phyloP scores from a whole-genome alignment of 1,140 invertebrate species.

The Polypedilum vanderplanki region DNA sequence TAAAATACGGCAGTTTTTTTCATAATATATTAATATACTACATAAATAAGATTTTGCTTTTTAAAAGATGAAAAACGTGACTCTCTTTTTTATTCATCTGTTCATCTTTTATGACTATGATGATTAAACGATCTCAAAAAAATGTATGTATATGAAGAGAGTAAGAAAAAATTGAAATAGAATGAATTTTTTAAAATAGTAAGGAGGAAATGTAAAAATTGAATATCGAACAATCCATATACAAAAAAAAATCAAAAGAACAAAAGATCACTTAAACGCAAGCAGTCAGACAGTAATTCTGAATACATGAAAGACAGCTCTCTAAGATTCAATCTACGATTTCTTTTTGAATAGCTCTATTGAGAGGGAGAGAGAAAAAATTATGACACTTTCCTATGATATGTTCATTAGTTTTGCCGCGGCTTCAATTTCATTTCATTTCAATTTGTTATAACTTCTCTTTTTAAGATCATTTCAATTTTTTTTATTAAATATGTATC shows the following conservation, averaged over 20 bases:
- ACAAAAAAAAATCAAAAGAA: not conserved
- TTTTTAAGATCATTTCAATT: too few species aligned
- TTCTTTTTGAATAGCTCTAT: not conserved
- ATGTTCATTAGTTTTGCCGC: not conserved
- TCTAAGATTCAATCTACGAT: constrained; percentile 9
- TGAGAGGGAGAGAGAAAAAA: not conserved
- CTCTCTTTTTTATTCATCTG: constrained; percentile 21
- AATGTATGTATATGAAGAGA: not conserved
- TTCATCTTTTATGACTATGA: constrained; percentile 27
- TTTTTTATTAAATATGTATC: too few species aligned
- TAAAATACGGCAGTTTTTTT: constrained; percentile 13
- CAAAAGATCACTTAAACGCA: constrained; percentile 25
- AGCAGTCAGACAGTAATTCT: not conserved
- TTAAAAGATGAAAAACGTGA: constrained; percentile 23
- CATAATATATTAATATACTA: constrained; percentile 9
- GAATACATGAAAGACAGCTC: not conserved
- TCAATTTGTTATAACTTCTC: not conserved
- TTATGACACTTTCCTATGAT: constrained; percentile 12
- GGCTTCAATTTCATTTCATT: constrained; percentile 13
- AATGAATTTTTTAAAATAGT: not conserved
- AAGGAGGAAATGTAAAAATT: not conserved
- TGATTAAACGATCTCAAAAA: constrained; percentile 26
- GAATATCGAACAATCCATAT: not conserved
- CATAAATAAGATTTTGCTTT: not conserved
- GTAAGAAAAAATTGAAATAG: not conserved